Percentiles rank a stretch among this genome's conserved stretches.
Conservation (phyloP, 2,888 invertebrate species). For the Blera fallax region DNA sequence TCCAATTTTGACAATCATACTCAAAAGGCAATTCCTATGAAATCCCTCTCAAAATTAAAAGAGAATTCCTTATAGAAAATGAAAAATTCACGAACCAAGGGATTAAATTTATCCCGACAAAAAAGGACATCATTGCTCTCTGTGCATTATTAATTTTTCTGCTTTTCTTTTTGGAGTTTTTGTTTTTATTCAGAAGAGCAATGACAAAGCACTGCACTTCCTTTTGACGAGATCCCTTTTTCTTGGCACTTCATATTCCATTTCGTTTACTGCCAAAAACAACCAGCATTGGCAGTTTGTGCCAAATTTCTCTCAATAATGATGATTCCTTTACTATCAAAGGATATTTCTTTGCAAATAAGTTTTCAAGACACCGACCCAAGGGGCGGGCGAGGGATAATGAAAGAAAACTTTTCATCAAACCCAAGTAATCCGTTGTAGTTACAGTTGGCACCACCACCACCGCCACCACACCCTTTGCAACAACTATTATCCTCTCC, state of each 20-base stretch:
- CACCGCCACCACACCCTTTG: slow-evolving; percentile 11
- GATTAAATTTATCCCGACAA: slow-evolving; percentile 27
- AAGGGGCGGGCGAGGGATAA: slow-evolving; percentile 1
- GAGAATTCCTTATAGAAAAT: slow-evolving; percentile 15
- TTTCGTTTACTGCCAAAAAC: slow-evolving; percentile 23
- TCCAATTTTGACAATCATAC: background rate
- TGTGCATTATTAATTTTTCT: slow-evolving; percentile 30
- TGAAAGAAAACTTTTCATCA: slow-evolving; percentile 28
- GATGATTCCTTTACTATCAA: background rate
- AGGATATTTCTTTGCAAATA: slow-evolving; percentile 1
- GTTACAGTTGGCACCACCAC: slow-evolving; percentile 52
- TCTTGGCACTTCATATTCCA: background rate
- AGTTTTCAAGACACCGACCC: background rate
- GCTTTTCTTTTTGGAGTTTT: background rate
- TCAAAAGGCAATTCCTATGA: background rate
- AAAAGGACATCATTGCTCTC: slow-evolving; percentile 31
- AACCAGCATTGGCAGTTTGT: slow-evolving; percentile 8
- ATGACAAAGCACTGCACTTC: background rate
- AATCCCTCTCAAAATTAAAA: background rate
- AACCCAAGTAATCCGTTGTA: slow-evolving; percentile 45
- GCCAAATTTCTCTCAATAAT: slow-evolving; percentile 41
- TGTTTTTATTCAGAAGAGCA: background rate
- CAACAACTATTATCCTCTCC: slow-evolving; percentile 39
- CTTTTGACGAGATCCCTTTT: background rate
- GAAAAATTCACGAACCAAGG: slow-evolving; percentile 38